Percentiles rank a stretch among this genome's conserved stretches.
phyloP scores from a whole-genome alignment of 2,113 vertebrate species.

The Sclerurus mexicanus region DNA sequence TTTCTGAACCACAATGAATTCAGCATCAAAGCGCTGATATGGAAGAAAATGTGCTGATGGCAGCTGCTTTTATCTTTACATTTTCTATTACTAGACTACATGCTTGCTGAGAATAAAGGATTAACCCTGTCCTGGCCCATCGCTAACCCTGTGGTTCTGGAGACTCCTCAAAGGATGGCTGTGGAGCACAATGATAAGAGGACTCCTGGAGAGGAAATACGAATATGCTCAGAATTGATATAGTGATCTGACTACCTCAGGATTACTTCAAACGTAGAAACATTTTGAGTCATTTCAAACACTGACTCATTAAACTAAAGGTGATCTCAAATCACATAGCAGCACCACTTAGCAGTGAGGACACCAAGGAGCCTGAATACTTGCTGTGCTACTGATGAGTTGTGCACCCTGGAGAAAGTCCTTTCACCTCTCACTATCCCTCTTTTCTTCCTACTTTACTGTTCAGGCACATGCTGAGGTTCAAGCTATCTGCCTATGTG shows the following conservation, averaged over 20 bases:
- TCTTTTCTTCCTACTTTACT: not conserved
- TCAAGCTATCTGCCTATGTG: not conserved
- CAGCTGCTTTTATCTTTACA: not conserved
- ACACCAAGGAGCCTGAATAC: not conserved
- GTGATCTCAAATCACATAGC: not conserved
- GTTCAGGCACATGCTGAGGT: not conserved
- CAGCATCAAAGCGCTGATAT: not conserved
- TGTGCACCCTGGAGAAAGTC: accelerated
- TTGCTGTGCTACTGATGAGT: not conserved
- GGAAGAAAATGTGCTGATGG: not conserved
- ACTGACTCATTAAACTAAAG: not conserved
- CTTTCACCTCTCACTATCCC: not conserved
- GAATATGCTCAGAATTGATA: not conserved
- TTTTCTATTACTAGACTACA: not conserved
- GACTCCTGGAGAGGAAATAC: not conserved
- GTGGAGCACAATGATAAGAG: not conserved
- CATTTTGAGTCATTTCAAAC: not conserved
- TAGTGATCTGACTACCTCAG: not conserved
- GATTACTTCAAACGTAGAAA: not conserved
- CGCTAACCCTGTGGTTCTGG: not conserved
- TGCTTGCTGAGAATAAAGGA: not conserved
- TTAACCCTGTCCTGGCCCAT: not conserved
- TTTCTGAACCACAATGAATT: not conserved
- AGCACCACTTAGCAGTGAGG: not conserved
- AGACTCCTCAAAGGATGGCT: not conserved